phyloP scores from a whole-genome alignment of 2,797 vertebrate species.

The Siniperca obscura region DNA sequence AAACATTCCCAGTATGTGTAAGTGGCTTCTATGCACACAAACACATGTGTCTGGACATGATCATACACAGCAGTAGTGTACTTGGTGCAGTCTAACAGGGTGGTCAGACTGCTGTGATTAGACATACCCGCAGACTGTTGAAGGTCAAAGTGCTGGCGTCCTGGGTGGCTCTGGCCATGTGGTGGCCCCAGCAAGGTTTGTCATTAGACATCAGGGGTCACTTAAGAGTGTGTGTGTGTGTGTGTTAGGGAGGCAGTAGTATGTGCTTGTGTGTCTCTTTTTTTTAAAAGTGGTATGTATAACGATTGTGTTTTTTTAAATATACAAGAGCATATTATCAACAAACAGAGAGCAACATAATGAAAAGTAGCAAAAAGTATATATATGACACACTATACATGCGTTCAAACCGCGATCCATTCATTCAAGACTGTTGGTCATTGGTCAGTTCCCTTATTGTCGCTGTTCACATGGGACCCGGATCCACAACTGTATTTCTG shows the following conservation, averaged over 20 bases:
- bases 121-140: slow-evolving; percentile 67
- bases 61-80: slow-evolving; percentile 63
- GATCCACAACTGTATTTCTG: background rate
- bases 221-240: slow-evolving; percentile 21
- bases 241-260: slow-evolving; percentile 1
- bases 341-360: background rate
- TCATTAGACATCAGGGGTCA: slow-evolving; percentile 69
- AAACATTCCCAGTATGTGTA: slow-evolving; percentile 48
- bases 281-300: slow-evolving; percentile 21
- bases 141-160: slow-evolving; percentile 73
- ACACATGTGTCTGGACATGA: slow-evolving; percentile 69
- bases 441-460: background rate
- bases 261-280: slow-evolving; percentile 25
- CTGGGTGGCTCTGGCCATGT: slow-evolving; percentile 75
- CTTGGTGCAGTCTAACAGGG: slow-evolving; percentile 65
- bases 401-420: background rate
- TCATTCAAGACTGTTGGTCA: background rate
- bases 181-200: slow-evolving; percentile 60
- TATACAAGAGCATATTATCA: background rate
- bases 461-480: background rate
- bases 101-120: slow-evolving; percentile 71
- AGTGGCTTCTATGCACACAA: slow-evolving; percentile 19
- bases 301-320: background rate
- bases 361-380: background rate
- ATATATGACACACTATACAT: background rate